Evolutionary conservation across 2,888 invertebrate species (phyloP).

Genomic region (Matsumyia berberina): DNA sequence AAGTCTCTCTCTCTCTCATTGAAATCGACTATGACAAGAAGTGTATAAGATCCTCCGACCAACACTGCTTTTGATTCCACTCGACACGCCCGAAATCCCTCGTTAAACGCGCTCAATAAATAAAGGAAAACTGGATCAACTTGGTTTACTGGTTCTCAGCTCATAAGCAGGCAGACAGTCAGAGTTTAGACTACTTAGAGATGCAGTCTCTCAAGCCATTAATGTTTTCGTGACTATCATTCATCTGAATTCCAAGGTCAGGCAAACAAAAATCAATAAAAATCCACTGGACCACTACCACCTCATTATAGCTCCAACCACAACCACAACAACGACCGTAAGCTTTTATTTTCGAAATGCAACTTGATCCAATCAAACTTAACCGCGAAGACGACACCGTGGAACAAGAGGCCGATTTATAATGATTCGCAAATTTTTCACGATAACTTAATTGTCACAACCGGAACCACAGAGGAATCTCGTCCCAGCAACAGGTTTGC

Average conservation of each 20-base stretch:
- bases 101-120: too few species aligned
- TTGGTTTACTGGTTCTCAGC: too few species aligned
- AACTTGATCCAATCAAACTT: not conserved
- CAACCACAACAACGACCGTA: not conserved
- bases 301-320: not conserved
- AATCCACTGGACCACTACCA: not conserved
- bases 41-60: too few species aligned
- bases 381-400: conserved; percentile 10
- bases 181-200: too few species aligned
- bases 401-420: conserved; percentile 1
- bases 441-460: conserved; percentile 12
- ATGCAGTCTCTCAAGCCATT: too few species aligned
- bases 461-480: conserved; percentile 21
- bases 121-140: too few species aligned
- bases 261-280: not conserved
- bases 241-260: not conserved
- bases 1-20: too few species aligned
- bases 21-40: too few species aligned
- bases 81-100: too few species aligned
- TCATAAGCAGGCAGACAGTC: too few species aligned
- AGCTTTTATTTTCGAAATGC: not conserved
- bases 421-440: not conserved
- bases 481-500: conserved; percentile 18
- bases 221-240: too few species aligned
- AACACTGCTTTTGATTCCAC: too few species aligned